Evolutionary conservation across 2,888 invertebrate genomes (phyloP), one percentile per base, ranked within the genome.

Genomic region (Empis livida): DNA sequence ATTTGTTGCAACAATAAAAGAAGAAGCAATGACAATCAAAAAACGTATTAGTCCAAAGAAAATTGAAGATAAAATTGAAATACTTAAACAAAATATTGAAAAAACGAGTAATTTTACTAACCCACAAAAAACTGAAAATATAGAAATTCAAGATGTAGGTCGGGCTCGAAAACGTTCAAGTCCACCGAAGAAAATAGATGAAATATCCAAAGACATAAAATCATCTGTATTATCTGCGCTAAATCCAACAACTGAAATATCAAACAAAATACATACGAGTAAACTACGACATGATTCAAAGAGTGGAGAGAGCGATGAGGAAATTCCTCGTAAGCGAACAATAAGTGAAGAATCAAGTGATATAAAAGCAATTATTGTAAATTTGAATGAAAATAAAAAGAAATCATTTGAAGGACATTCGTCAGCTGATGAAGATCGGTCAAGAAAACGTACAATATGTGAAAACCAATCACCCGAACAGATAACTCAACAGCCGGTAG

Each of bases 311-410:
- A 64, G 58, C 42, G 61, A 61, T 27, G 61, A 61, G 39, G 61
- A 62, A 47, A 55, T 57, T 11, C 59, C 61, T 2, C 48, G 57
- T 16, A 64, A 64, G 43, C 56, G 62, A 8, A 60, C 59, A 5
- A 60, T 51, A 3, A 61, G 61, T 27, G 60, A 61, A 49, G 58
- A 51, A 23, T 13, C 39, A 11, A 10, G 17, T 17, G 11, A 13
- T 17, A 14, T 27, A 27, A 27, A 27, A 27, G 5, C 23, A 9
- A 27, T 38, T 38, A 10, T 16, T 16, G n/a, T 41, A 14, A 27
- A 27, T 27, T 27, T 27, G 9, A 27, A 8, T 8, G 27, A 41
- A 27, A 41, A 41, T 13, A 41, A 41, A 14, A 41, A 20, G 41
- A 23, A 14, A 14, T 14, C 20, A 23, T 27, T 27, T 27, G 23